Percentiles rank a stretch among this genome's conserved stretches.
phyloP scores from a whole-genome alignment of 2,888 invertebrate genomes.

The Coleophora deauratella region DNA sequence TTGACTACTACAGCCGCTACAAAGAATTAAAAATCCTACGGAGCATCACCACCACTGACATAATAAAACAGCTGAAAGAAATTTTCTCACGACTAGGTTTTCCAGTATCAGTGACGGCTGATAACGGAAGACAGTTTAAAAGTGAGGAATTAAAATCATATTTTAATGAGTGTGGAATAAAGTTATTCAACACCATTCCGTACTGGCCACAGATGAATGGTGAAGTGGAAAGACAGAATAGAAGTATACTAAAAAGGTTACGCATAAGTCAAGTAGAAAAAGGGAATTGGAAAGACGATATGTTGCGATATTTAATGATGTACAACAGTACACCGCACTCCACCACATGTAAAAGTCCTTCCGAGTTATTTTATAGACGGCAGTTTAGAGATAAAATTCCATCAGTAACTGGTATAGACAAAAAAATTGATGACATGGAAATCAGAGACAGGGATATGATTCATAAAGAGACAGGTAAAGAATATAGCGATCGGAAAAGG shows the following conservation, averaged over 20 bases:
- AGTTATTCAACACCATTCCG: slow-evolving; percentile 16
- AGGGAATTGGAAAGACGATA: slow-evolving; percentile 2
- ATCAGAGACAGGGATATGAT: slow-evolving; percentile 19
- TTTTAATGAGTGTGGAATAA: slow-evolving; percentile 17
- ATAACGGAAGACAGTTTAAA: slow-evolving; percentile 21
- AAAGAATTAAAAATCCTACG: slow-evolving; percentile 16
- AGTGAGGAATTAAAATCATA: slow-evolving; percentile 19
- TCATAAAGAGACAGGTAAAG: slow-evolving; percentile 7
- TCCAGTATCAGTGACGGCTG: slow-evolving; percentile 17
- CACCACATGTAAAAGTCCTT: slow-evolving; percentile 2
- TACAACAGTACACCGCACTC: slow-evolving; percentile 4
- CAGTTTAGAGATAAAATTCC: slow-evolving; percentile 17
- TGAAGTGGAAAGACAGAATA: slow-evolving; percentile 18
- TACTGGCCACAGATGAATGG: slow-evolving; percentile 25
- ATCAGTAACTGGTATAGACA: neutral
- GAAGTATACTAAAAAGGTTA: too few species aligned
- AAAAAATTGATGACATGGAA: slow-evolving; percentile 17
- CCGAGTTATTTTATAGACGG: slow-evolving; percentile 4
- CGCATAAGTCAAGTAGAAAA: slow-evolving; percentile 5
- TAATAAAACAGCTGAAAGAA: slow-evolving; percentile 19
- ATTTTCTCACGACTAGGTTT: too few species aligned
- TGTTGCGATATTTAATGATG: slow-evolving; percentile 5
- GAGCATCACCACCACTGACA: slow-evolving; percentile 10
- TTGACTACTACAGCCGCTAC: slow-evolving; percentile 21
- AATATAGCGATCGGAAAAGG: slow-evolving; percentile 3